These are phyloP conservation scores for Hephaestus fuliginosus DNA, from an alignment of 2,797 vertebrate species.

Conservation along the genomic window DNA sequence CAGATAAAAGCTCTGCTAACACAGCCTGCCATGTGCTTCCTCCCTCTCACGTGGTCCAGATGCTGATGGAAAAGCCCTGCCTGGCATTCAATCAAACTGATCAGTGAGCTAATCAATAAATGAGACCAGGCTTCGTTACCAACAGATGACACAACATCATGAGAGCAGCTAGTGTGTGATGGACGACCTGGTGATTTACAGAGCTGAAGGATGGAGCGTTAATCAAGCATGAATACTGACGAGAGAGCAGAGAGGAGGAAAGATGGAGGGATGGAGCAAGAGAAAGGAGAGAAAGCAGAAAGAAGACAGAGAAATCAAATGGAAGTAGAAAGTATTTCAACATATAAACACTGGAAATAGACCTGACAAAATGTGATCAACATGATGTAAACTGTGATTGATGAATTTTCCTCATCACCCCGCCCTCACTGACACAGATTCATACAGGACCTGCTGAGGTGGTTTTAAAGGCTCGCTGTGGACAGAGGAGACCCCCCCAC, in stretches of 20 bases:
- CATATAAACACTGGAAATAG: no score
- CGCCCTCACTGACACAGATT: no score
- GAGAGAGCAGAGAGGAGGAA: not conserved
- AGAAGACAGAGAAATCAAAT: not conserved
- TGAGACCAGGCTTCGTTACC: conserved; percentile 25
- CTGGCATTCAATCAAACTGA: conserved; percentile 33
- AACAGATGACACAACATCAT: conserved; percentile 30
- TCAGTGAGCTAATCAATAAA: conserved; percentile 46
- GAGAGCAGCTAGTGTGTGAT: conserved; percentile 10
- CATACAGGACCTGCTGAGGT: no score
- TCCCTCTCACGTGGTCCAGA: not conserved
- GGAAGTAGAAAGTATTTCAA: no score
- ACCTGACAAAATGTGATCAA: no score
- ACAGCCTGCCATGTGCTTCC: no score
- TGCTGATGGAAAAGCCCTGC: conserved; percentile 9
- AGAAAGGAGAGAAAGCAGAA: not conserved
- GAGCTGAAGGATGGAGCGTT: conserved; percentile 16
- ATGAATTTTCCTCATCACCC: no score
- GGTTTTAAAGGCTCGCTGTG: no score
- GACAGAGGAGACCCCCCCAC: no score
- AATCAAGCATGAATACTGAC: conserved; percentile 38
- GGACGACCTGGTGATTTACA: conserved; percentile 36
- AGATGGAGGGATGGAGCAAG: not conserved
- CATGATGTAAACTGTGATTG: no score
- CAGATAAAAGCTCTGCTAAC: not conserved